Evolutionary conservation across 2,113 vertebrate species (phyloP), one percentile per base, ranked within the genome.

Genomic region (Ammospiza nelsoni): DNA sequence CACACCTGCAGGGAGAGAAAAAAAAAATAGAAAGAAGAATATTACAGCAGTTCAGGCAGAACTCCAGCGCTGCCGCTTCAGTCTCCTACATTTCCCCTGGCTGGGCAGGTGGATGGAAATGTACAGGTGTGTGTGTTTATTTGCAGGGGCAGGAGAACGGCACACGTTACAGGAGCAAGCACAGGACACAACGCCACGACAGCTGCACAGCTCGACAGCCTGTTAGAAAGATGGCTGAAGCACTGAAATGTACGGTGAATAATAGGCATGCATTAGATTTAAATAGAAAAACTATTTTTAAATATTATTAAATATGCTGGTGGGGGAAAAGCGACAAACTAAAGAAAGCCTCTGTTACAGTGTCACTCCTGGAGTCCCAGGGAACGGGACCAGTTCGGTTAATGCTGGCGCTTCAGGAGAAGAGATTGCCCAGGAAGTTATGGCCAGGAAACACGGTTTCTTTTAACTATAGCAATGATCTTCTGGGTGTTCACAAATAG

Each of bases 401-500:
- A 86, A 90, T 74, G 92, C 84, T 58, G 72, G 71, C 1, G 21
- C 90, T 97, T 93, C 85, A 72, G 94, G 94, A 96, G 92, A 88
- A 90, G 89, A 95, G 90, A 97, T 92, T 97, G 96, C 96, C 96
- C 96, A 97, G 95, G 95, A 98, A 98, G 97, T 97, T 97, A 93
- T 83, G 96, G 96, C 90, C 97, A 98, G 97, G 97, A 98, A 98
- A 95, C 91, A 94, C 90, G 59, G 81, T 96, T 97, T 97, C 97
- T 97, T 97, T 97, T 96, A 96, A 95, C 95, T 96, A 94, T 61
- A 95, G 97, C 94, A 97, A 93, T 95, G 85, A 97, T 97, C 95
- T 97, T 90, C 95, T 96, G 89, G 73, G 96, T 97, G 97, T 97
- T 97, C 97, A 98, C 97, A 98, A 98, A 98, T 94, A 98, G 96